Conservation (phyloP, 2,113 vertebrate species). For the Nothocercus nigrocapillus region DNA sequence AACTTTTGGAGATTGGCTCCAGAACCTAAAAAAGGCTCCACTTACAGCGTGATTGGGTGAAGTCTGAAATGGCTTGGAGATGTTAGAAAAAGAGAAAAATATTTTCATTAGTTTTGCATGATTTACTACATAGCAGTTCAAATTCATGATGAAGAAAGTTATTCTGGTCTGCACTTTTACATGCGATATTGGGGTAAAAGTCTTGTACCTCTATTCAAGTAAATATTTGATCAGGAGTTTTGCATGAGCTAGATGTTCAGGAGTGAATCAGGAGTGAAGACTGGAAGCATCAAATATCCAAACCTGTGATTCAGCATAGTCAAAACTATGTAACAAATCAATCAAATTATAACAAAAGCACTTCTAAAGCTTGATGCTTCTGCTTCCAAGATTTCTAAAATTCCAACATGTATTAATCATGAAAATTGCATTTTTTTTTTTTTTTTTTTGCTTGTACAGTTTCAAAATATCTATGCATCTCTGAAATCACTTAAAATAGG, state of each 20-base stretch:
- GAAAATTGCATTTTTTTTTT: slow-evolving; percentile 39
- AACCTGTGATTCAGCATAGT: slow-evolving; percentile 17
- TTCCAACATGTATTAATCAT: slow-evolving; percentile 4
- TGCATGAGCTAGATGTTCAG: not conserved
- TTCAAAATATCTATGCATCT: slow-evolving; percentile 50
- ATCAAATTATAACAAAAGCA: slow-evolving; percentile 3
- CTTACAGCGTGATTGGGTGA: not conserved
- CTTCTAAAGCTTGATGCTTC: slow-evolving; percentile 3
- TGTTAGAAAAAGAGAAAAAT: slow-evolving; percentile 38
- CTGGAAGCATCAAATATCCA: not conserved
- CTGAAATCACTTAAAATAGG: slow-evolving; percentile 26
- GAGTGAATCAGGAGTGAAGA: not conserved
- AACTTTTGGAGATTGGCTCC: not conserved
- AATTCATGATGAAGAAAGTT: not conserved
- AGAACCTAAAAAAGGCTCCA: not conserved
- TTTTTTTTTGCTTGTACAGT: not conserved
- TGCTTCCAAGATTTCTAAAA: not conserved
- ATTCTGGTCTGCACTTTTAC: not conserved
- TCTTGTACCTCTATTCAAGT: not conserved
- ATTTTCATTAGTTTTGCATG: slow-evolving; percentile 12
- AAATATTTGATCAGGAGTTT: not conserved
- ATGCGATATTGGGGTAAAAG: not conserved
- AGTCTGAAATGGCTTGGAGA: slow-evolving; percentile 38
- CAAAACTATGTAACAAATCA: not conserved
- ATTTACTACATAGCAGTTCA: not conserved